Evolutionary conservation across 2,113 vertebrate genomes (phyloP).

Genomic region (Grammomys dolichurus): DNA sequence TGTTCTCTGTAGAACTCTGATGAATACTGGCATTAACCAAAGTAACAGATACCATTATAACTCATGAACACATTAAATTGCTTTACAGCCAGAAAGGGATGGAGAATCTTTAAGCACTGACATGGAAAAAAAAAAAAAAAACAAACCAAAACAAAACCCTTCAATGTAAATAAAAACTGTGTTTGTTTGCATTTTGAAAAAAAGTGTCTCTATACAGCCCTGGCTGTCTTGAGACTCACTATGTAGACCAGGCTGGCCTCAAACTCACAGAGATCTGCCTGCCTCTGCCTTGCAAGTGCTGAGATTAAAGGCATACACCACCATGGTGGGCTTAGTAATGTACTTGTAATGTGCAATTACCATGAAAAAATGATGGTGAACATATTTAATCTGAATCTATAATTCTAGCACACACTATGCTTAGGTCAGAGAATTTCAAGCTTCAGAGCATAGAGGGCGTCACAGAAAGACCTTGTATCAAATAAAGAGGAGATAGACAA

Average conservation of each 20-base stretch:
- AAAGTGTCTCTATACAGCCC: not conserved
- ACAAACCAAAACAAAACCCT: not conserved
- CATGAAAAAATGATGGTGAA: not conserved
- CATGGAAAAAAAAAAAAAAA: not conserved
- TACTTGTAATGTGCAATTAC: not conserved
- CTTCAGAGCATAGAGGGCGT: not conserved
- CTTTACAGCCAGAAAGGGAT: not conserved
- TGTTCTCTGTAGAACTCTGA: slow-evolving; percentile 16
- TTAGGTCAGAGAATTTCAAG: not conserved
- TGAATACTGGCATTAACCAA: not conserved
- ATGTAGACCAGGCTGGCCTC: not conserved
- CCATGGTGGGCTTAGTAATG: not conserved
- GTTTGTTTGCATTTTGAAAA: not conserved
- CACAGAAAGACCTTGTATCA: not conserved
- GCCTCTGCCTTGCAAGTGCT: not conserved
- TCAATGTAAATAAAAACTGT: not conserved
- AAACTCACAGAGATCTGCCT: not conserved
- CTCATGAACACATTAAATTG: not conserved
- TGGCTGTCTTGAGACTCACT: not conserved
- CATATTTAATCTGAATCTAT: not conserved
- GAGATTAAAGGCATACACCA: not conserved
- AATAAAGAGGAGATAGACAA: not conserved
- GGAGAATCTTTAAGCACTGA: not conserved
- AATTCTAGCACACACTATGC: not conserved
- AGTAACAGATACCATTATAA: not conserved